A percentile compares a stretch with the other conserved stretches of the same genome.
Conservation (phyloP, 1,140 invertebrate species). For the Charaxes varanes region DNA sequence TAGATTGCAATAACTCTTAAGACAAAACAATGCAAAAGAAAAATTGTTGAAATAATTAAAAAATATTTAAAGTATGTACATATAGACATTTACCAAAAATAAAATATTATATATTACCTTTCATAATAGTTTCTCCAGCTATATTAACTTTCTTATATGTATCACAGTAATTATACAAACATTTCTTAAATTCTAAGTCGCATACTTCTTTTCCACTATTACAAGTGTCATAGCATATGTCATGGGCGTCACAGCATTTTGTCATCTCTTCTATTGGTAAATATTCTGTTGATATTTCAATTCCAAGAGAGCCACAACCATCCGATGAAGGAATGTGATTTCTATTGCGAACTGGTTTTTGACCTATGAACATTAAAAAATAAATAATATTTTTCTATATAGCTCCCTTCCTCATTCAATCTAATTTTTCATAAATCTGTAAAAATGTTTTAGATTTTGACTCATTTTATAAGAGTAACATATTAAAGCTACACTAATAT, state of each 20-base stretch:
- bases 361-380: conserved; percentile 78
- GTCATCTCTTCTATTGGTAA: conserved; percentile 86
- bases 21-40: too few species aligned
- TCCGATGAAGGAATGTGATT: conserved; percentile 83
- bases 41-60: too few species aligned
- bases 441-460: too few species aligned
- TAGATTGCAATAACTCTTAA: too few species aligned
- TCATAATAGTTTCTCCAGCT: conserved; percentile 77
- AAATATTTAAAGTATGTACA: too few species aligned
- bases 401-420: too few species aligned
- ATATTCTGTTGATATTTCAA: conserved; percentile 83
- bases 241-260: conserved; percentile 89
- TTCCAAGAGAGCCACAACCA: conserved; percentile 87
- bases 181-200: conserved; percentile 90
- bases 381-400: too few species aligned
- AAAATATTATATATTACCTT: too few species aligned
- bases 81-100: too few species aligned
- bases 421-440: too few species aligned
- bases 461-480: too few species aligned
- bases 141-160: conserved; percentile 78
- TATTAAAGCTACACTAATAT: too few species aligned
- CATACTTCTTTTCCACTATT: conserved; percentile 89
- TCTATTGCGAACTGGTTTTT: conserved; percentile 79
- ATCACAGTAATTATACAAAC: conserved; percentile 89
- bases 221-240: conserved; percentile 93